These are phyloP conservation scores for Zaprionus camerounensis DNA, from an alignment of 1,140 invertebrate species.

Conservation along the genomic window DNA sequence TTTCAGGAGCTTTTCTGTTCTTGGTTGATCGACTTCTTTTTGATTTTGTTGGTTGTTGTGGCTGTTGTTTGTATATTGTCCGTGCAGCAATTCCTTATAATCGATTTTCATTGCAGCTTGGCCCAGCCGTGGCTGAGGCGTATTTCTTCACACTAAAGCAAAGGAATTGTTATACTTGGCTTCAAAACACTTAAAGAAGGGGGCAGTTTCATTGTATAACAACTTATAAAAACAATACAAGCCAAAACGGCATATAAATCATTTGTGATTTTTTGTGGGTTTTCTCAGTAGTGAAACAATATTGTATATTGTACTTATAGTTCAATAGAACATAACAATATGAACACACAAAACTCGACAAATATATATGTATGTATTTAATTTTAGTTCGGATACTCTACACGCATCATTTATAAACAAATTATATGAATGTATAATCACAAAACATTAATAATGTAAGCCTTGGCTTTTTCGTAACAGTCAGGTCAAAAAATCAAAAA, in stretches of 20 bases:
- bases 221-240: slow-evolving; percentile 1
- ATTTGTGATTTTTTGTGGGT: background rate
- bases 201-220: background rate
- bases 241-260: background rate
- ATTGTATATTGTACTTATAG: too few species aligned
- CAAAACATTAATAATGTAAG: slow-evolving; percentile 64
- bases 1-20: slow-evolving; percentile 13
- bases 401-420: too few species aligned
- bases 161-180: slow-evolving; percentile 1
- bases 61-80: slow-evolving; percentile 26
- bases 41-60: slow-evolving; percentile 31
- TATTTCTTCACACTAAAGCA: slow-evolving; percentile 31
- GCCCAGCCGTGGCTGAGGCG: slow-evolving; percentile 1
- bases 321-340: background rate
- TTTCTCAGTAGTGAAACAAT: background rate
- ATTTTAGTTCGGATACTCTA: too few species aligned
- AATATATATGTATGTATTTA: too few species aligned
- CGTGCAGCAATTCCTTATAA: slow-evolving; percentile 45
- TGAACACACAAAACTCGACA: background rate
- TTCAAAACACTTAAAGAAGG: background rate
- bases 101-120: slow-evolving; percentile 59
- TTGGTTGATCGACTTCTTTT: slow-evolving; percentile 15
- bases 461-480: slow-evolving; percentile 31
- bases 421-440: too few species aligned
- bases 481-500: slow-evolving; percentile 77